Base-by-base conservation (phyloP, 2,113 vertebrate genomes). In the Ia io region DNA sequence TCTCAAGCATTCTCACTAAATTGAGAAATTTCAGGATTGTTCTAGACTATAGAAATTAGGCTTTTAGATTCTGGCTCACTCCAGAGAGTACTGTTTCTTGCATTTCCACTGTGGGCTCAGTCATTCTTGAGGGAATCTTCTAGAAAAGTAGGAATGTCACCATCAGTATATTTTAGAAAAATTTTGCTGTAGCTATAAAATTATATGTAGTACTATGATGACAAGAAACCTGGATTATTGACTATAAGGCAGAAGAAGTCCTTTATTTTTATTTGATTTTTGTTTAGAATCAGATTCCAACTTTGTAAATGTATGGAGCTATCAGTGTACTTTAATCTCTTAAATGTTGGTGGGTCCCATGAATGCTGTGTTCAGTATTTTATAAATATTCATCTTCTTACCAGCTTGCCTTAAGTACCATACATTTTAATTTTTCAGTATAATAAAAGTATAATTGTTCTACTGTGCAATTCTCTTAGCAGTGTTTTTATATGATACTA, bases 391-490 rank as follows among this genome's bases (percentile, higher is more conserved):
- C 42, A n/a, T 35, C 40, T 67, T 91, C 13, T 93, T 74, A 84
- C 0, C 9, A 40, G 22, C 73, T 88, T 40, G 2, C 13, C n/a
- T 53, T 70, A 74, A 74, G 14, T 61, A 67, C 9, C 76, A 17
- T 2, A 63, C 6, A 76, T 95, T 89, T 82, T 82, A 28, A 80
- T 71, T 96, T 96, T 89, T 23, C 14, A 80, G 25, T 92, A 28
- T 79, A 84, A 69, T 84, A 85, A 67, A 82, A 84, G 35, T 53
- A 5, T 51, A 30, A 65, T 44, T 69, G 91, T 51, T 73, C 63
- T 32, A 5, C 28, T 42, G 2, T 42, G 28, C 51, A 90, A 0
- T 71, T 93, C 23, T 90, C 53, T 93, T 91, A 32, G 63, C 10
- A 71, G 9, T 84, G 35, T 93, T 89, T 92, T 71, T 74, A 47